Base-by-base conservation (phyloP, 2,797 vertebrate species). In the Myripristis jacobus region DNA sequence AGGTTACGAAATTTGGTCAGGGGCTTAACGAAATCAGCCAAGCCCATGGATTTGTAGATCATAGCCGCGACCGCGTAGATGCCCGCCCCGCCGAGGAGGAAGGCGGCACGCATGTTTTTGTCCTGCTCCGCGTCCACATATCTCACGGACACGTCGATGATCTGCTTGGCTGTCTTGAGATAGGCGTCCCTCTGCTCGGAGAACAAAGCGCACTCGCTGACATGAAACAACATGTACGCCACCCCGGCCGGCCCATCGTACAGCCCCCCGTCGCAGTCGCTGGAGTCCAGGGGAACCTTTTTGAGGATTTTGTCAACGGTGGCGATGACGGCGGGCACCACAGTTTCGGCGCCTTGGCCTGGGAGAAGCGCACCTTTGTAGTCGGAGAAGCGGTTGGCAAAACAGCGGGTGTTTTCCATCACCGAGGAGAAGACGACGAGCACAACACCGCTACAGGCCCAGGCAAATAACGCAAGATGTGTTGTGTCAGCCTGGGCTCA, bases 141-240 rank as follows among this genome's bases (percentile, higher is more conserved):
- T 34, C 89, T 83, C 72, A 94, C 84, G 70, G 94, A 95, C 81
- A 89, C 90, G 88, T 95, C 95, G 66, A 95, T 94, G 83, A 96
- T 93, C 81, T 89, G 93, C 90, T 94, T 94, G 83, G 95, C 95
- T 0, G 91, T 88, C 82, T 92, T 92, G 89, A 96, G 89, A 87
- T 96, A 95, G 6, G 73, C 80, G 63, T 94, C 94, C 82, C 94
- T 89, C 51, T 91, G 91, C 53, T 88, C 75, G 52, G 92, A 90
- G 87, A 96, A 95, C 48, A 93, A 89, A 47, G 94, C 93, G 57
- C 94, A 94, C 91, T 95, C 94, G 4, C 94, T 91, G 85, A 95
- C 95, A 59, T 95, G 94, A 79, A 95, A 95, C 15, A 96, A 92
- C 95, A 95, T 95, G 77, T 95, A 96, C 70, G 95, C 96, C 93